These are phyloP conservation scores for Hephaestus fuliginosus DNA, from an alignment of 2,797 vertebrate species.

Conservation along the genomic window DNA sequence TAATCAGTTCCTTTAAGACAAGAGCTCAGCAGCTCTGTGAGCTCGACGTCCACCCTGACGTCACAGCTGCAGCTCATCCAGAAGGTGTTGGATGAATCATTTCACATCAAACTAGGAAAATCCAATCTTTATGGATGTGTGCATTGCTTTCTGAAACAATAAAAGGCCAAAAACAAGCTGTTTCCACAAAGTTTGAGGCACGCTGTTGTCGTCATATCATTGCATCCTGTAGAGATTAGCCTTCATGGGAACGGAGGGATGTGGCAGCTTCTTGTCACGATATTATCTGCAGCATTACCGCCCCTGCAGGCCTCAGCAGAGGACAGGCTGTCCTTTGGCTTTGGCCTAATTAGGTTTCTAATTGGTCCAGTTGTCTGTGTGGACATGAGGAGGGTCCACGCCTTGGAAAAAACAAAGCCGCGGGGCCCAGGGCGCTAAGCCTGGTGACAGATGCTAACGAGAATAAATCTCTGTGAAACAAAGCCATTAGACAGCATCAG, in stretches of 20 bases:
- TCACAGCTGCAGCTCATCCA: neutral
- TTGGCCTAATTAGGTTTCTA: constrained; percentile 65
- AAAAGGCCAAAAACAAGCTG: too few species aligned
- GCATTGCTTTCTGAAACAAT: too few species aligned
- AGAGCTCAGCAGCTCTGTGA: neutral
- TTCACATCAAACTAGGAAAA: neutral
- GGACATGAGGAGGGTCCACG: constrained; percentile 40
- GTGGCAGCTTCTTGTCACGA: neutral
- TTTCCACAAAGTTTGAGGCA: too few species aligned
- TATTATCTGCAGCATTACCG: neutral
- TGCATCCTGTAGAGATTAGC: neutral
- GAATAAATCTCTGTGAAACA: constrained; percentile 70
- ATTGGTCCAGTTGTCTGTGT: constrained; percentile 63
- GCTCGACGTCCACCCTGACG: neutral
- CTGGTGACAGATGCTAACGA: constrained; percentile 75
- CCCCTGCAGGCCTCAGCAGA: constrained; percentile 16
- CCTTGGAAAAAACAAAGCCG: constrained; percentile 57
- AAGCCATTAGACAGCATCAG: constrained; percentile 47
- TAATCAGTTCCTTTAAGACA: too few species aligned
- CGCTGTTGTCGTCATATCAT: neutral
- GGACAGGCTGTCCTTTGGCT: constrained; percentile 28
- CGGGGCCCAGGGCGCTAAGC: constrained; percentile 45
- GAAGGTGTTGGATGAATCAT: neutral
- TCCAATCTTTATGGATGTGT: neutral
- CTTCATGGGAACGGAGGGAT: neutral